Evolutionary conservation across 2,797 vertebrate species (phyloP).

Genomic region (Distichodus sexfasciatus): DNA sequence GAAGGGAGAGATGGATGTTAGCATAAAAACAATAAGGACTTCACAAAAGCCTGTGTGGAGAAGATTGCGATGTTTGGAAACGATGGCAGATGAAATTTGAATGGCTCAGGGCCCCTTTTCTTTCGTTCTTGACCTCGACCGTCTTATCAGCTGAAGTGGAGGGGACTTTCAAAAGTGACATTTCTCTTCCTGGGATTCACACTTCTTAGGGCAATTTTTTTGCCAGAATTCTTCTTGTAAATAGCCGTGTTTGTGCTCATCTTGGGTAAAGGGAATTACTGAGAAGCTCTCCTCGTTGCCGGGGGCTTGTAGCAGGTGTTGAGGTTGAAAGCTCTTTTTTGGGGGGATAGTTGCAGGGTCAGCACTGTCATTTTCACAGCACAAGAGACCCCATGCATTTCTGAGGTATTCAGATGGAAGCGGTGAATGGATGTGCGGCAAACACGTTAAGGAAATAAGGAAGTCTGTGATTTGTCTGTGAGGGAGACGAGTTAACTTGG

Average conservation of each 20-base stretch:
- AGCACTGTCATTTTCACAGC: conserved; percentile 1
- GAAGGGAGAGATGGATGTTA: not conserved
- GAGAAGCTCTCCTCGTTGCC: not conserved
- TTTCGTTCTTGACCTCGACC: not conserved
- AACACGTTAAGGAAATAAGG: too few species aligned
- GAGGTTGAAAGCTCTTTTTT: not conserved
- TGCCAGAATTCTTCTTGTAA: not conserved
- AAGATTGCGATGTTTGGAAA: not conserved
- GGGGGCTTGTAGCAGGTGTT: conserved; percentile 11
- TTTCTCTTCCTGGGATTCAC: not conserved
- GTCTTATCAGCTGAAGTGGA: conserved; percentile 17
- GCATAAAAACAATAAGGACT: not conserved
- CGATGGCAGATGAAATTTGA: not conserved
- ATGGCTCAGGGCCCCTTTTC: conserved; percentile 9
- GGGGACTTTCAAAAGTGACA: not conserved
- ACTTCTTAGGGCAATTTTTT: not conserved
- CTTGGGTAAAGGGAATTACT: not conserved
- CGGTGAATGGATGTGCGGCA: too few species aligned
- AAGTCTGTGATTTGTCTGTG: too few species aligned
- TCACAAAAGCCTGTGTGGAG: not conserved
- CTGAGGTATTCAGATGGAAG: conserved; percentile 3
- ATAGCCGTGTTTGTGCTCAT: conserved; percentile 7
- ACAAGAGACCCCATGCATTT: not conserved
- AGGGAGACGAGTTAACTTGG: too few species aligned
- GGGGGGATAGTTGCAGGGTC: conserved; percentile 13